phyloP scores from a whole-genome alignment of 2,888 invertebrate genomes.

The Perithous albicinctus region DNA sequence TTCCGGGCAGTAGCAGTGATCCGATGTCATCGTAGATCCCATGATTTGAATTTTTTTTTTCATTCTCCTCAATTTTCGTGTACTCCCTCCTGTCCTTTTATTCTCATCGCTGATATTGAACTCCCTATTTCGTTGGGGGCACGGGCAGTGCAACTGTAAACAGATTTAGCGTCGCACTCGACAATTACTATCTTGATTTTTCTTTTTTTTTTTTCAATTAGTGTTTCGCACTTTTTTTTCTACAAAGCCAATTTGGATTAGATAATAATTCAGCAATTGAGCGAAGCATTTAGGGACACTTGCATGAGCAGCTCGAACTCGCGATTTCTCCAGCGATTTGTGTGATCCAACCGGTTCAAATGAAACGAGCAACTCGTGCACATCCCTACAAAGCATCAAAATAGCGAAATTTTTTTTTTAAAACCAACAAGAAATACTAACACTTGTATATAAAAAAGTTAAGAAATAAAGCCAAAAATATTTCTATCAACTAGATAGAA shows the following conservation, averaged over 20 bases:
- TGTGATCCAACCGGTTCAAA: too few species aligned
- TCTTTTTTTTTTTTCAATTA: neutral
- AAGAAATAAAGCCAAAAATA: too few species aligned
- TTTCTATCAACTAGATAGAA: neutral
- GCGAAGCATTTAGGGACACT: neutral
- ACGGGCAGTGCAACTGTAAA: conserved; percentile 80
- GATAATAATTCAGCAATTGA: too few species aligned
- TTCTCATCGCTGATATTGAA: conserved; percentile 47
- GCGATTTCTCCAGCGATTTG: too few species aligned
- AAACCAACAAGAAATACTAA: too few species aligned
- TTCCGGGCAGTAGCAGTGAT: conserved; percentile 8
- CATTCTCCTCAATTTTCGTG: conserved; percentile 48
- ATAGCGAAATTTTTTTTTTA: too few species aligned
- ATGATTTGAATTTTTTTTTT: conserved; percentile 45
- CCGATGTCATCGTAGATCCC: conserved; percentile 42
- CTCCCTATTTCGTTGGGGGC: conserved; percentile 76
- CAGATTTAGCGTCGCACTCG: conserved; percentile 68
- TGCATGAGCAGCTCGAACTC: neutral
- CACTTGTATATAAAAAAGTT: too few species aligned
- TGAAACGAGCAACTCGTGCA: too few species aligned
- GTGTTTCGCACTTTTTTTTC: neutral
- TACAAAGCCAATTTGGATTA: neutral
- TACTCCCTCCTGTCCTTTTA: conserved; percentile 30
- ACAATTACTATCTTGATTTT: conserved; percentile 53
- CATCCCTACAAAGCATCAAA: too few species aligned